phyloP scores from a whole-genome alignment of 2,888 invertebrate genomes.

The Operophtera brumata region DNA sequence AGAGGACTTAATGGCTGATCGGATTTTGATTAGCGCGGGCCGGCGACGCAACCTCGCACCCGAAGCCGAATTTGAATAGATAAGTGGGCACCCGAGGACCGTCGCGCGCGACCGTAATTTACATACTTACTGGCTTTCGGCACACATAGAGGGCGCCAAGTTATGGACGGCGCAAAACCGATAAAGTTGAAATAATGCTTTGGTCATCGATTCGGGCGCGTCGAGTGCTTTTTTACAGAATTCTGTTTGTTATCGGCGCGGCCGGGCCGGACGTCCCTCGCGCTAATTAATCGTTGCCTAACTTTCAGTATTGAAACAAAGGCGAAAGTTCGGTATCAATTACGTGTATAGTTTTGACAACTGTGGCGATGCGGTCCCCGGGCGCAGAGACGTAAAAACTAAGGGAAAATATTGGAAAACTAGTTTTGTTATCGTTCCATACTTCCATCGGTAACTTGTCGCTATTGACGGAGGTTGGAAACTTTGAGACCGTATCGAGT shows the following conservation, averaged over 20 bases:
- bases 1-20: constrained; percentile 81
- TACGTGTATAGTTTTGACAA: constrained; percentile 23
- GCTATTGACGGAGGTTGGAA: constrained; percentile 53
- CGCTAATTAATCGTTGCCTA: constrained; percentile 56
- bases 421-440: constrained; percentile 45
- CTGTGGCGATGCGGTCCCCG: constrained; percentile 23
- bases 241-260: constrained; percentile 67
- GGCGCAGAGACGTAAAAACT: constrained; percentile 22
- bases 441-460: constrained; percentile 42
- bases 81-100: constrained; percentile 78
- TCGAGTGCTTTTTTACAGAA: constrained; percentile 68
- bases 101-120: constrained; percentile 79
- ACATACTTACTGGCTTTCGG: constrained; percentile 80
- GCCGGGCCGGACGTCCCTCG: constrained; percentile 36
- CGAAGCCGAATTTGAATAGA: constrained; percentile 79
- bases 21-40: constrained; percentile 80
- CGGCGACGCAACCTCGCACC: constrained; percentile 74
- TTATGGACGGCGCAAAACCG: constrained; percentile 74
- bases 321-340: constrained; percentile 20
- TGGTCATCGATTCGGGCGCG: constrained; percentile 73
- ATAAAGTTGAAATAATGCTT: constrained; percentile 78
- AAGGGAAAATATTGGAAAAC: constrained; percentile 29
- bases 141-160: constrained; percentile 73
- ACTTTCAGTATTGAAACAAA: constrained; percentile 29
- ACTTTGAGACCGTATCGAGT: constrained; percentile 38